These are phyloP conservation scores for Phalloptychus januarius DNA, from an alignment of 2,797 vertebrate species.

Conservation along the genomic window DNA sequence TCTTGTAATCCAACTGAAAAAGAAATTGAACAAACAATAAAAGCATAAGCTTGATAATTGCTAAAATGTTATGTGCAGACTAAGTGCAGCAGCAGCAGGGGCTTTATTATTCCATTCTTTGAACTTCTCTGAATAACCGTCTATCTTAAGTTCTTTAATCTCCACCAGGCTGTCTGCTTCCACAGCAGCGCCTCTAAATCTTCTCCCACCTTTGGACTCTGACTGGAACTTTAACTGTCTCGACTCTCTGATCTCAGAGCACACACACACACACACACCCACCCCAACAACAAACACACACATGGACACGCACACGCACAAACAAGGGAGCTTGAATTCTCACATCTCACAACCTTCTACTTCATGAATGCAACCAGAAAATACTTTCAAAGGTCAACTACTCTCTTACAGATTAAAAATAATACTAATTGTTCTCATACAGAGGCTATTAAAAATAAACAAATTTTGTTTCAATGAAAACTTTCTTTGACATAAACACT, in stretches of 20 bases:
- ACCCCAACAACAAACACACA: conserved; percentile 15
- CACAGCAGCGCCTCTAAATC: conserved; percentile 68
- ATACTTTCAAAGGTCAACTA: not conserved
- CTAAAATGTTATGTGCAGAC: conserved; percentile 10
- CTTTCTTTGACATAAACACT: not conserved
- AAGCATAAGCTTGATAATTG: not conserved
- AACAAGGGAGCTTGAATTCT: conserved; percentile 8
- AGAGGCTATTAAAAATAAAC: not conserved
- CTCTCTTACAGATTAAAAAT: not conserved
- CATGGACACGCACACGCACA: conserved; percentile 10
- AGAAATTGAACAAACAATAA: not conserved
- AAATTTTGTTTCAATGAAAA: not conserved
- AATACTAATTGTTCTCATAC: not conserved
- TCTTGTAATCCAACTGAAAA: not conserved
- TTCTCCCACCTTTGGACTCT: conserved; percentile 59
- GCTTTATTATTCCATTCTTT: conserved; percentile 59
- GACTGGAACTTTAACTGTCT: conserved; percentile 61
- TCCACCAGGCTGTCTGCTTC: conserved; percentile 63
- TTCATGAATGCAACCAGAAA: not conserved
- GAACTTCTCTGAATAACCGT: conserved; percentile 62
- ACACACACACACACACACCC: conserved; percentile 18
- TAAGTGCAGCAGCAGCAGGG: conserved; percentile 21
- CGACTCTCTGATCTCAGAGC: conserved; percentile 56
- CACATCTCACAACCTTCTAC: not conserved
- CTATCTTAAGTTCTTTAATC: conserved; percentile 75